phyloP scores from a whole-genome alignment of 2,113 vertebrate species.

The Hippoglossus stenolepis region DNA sequence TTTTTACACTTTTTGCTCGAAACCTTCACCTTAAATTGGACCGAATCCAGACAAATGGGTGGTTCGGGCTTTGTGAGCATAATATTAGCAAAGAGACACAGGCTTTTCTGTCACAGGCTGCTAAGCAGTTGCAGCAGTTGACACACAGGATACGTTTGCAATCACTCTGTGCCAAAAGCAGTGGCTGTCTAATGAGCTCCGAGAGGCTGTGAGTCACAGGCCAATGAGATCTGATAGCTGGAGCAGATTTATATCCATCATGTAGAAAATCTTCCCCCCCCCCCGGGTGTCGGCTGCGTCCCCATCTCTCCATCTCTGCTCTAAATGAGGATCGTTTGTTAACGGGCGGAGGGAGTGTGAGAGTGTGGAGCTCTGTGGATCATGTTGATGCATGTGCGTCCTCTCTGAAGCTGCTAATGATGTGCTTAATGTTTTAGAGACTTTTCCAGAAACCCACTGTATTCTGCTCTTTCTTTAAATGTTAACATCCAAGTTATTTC shows the following conservation, averaged over 20 bases:
- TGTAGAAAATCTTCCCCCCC: constrained; percentile 56
- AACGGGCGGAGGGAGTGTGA: constrained; percentile 1
- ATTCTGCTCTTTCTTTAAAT: no score
- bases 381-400: constrained; percentile 18
- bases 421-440: not conserved
- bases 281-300: constrained; percentile 36
- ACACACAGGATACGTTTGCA: constrained; percentile 45
- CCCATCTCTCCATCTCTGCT: constrained; percentile 19
- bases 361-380: constrained; percentile 29
- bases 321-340: constrained; percentile 63
- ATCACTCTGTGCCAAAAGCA: constrained; percentile 58
- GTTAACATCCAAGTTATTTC: no score
- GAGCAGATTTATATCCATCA: constrained; percentile 70
- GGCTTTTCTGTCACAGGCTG: constrained; percentile 47
- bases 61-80: no score
- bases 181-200: constrained; percentile 67
- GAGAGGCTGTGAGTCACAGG: constrained; percentile 54
- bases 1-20: no score
- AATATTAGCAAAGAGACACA: constrained; percentile 7
- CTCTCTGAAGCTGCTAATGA: constrained; percentile 32
- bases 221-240: constrained; percentile 62
- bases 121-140: constrained; percentile 41
- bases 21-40: no score
- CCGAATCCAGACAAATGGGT: no score
- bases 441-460: no score